Conservation (phyloP, 2,113 vertebrate genomes). For the Sphaerodactylus townsendi region DNA sequence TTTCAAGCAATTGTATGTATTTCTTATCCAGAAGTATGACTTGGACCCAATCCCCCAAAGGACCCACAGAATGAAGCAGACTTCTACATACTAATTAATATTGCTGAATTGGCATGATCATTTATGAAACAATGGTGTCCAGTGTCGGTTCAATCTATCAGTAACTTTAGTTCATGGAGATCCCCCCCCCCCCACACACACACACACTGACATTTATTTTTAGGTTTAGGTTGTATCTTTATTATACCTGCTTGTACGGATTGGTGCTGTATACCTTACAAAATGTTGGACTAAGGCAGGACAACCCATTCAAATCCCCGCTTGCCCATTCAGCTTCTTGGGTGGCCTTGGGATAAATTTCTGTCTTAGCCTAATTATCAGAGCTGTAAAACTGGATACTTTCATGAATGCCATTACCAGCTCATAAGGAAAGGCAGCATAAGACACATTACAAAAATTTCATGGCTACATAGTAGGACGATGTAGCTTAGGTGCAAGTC, state of each 20-base stretch:
- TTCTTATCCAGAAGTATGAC: too few relatives aligned
- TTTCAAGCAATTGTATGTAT: too few relatives aligned
- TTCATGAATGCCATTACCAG: background rate
- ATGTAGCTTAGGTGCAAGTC: background rate
- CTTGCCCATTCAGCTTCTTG: background rate
- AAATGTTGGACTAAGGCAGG: background rate
- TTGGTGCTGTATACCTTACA: too few relatives aligned
- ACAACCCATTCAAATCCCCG: background rate
- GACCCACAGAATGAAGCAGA: background rate
- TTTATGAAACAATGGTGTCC: background rate
- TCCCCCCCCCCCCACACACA: background rate
- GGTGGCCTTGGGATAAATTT: background rate
- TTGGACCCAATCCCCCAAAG: background rate
- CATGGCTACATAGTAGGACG: background rate
- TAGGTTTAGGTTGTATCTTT: background rate
- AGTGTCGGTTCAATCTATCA: background rate
- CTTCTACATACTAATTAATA: background rate
- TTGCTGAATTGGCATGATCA: background rate
- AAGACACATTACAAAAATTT: background rate
- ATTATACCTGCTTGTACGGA: background rate
- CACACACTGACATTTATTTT: too few relatives aligned
- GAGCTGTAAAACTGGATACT: background rate
- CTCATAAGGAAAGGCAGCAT: background rate
- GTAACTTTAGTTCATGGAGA: background rate
- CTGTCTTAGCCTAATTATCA: background rate